Percentiles rank a stretch among this genome's conserved stretches.
Evolutionary conservation across 2,113 vertebrate genomes (phyloP).

Genomic region (Saccopteryx leptura): DNA sequence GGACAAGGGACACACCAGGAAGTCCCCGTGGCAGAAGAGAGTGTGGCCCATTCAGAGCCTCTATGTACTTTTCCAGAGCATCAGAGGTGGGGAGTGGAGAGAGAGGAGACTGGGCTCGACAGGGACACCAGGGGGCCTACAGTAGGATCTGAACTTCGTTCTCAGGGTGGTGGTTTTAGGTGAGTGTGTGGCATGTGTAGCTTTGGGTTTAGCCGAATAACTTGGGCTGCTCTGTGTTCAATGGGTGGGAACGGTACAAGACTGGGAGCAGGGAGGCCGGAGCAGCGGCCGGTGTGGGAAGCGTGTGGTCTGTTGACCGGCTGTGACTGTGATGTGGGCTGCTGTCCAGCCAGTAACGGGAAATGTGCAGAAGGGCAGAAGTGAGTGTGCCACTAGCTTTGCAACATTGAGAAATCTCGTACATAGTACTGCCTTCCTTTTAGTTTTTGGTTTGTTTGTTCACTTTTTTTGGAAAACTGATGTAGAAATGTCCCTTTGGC

Average conservation of each 20-base stretch:
- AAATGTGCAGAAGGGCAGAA: constrained; percentile 59
- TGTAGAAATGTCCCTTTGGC: constrained; percentile 83
- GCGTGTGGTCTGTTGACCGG: neutral
- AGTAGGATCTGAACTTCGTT: neutral
- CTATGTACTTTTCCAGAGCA: neutral
- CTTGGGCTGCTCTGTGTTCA: neutral
- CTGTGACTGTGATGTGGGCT: neutral
- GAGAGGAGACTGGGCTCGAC: neutral
- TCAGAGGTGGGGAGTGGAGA: neutral
- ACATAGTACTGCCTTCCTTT: neutral
- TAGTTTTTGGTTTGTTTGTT: constrained; percentile 66
- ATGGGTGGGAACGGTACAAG: neutral
- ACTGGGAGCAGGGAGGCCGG: neutral
- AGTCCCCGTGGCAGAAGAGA: neutral
- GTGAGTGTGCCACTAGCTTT: neutral
- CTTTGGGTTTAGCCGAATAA: neutral
- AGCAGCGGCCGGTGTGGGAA: neutral
- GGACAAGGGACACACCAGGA: neutral
- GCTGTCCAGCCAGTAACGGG: constrained; percentile 64
- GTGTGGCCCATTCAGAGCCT: neutral
- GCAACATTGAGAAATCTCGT: constrained; percentile 75
- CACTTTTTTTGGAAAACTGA: constrained; percentile 68
- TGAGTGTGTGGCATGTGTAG: neutral
- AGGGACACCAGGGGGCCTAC: neutral
- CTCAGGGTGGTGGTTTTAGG: neutral